phyloP scores from a whole-genome alignment of 2,797 vertebrate species.

The Cetoscarus ocellatus region DNA sequence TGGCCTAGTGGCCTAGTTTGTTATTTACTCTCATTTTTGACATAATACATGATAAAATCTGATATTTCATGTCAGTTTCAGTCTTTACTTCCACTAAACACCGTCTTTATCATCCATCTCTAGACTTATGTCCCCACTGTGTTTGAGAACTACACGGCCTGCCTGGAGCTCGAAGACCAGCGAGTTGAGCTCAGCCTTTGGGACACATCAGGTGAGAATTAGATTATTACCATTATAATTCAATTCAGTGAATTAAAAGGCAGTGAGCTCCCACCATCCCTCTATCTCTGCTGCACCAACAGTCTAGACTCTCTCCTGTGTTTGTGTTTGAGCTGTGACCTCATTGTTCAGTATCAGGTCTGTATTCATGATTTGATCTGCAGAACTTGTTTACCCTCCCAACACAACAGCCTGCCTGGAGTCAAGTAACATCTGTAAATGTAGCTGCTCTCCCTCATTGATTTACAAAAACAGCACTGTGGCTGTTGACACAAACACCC shows the following conservation, averaged over 20 bases:
- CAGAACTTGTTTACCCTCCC: constrained; percentile 43
- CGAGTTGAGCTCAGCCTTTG: constrained; percentile 96
- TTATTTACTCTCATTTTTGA: neutral
- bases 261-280: neutral
- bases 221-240: neutral
- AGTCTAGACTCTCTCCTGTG: neutral
- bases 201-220: constrained; percentile 94
- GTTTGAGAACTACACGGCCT: constrained; percentile 97
- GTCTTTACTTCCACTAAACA: neutral
- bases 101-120: constrained; percentile 20
- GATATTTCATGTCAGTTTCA: neutral
- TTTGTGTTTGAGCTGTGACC: constrained; percentile 5
- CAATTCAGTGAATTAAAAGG: neutral
- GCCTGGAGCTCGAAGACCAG: constrained; percentile 93
- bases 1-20: neutral
- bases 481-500: constrained; percentile 48
- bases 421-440: constrained; percentile 41
- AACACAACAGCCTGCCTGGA: constrained; percentile 32
- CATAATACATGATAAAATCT: neutral
- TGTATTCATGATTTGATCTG: constrained; percentile 26
- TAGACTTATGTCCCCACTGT: constrained; percentile 96
- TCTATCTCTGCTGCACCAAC: constrained; percentile 1
- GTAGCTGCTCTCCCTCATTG: constrained; percentile 34
- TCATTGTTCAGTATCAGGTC: constrained; percentile 14
- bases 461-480: constrained; percentile 29